A percentile compares a stretch with the other conserved stretches of the same genome.
phyloP scores from a whole-genome alignment of 2,797 vertebrate genomes.

The Argya squamiceps region DNA sequence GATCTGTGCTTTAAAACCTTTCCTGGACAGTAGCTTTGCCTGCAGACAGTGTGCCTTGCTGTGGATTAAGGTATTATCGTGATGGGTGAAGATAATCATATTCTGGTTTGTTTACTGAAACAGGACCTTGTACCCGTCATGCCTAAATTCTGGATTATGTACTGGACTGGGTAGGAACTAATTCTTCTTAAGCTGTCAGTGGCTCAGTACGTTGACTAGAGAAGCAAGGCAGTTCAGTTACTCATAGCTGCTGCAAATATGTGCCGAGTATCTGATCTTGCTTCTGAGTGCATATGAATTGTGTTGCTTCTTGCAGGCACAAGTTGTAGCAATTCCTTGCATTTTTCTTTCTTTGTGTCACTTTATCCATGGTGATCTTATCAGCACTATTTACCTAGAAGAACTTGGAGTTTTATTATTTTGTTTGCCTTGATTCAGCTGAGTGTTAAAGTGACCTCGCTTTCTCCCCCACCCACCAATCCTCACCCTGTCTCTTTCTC shows the following conservation, averaged over 20 bases:
- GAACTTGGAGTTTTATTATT: not conserved
- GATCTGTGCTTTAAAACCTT: not conserved
- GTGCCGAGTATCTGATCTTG: not conserved
- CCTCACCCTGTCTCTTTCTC: not conserved
- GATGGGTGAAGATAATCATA: not conserved
- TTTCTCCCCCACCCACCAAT: slow-evolving; percentile 55
- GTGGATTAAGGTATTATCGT: not conserved
- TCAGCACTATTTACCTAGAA: slow-evolving; percentile 8
- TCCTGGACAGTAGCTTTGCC: not conserved
- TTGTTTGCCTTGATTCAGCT: slow-evolving; percentile 39
- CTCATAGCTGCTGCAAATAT: not conserved
- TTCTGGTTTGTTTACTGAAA: slow-evolving; percentile 47
- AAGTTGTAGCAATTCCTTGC: slow-evolving; percentile 31
- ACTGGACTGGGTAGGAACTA: slow-evolving; percentile 11
- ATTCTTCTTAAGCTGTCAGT: slow-evolving; percentile 24
- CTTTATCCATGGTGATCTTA: not conserved
- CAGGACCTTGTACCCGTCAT: not conserved
- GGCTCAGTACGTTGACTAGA: not conserved
- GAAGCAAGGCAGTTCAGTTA: not conserved
- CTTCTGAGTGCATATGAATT: not conserved
- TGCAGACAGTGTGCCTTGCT: slow-evolving; percentile 4
- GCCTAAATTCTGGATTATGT: slow-evolving; percentile 31
- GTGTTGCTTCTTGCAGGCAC: not conserved
- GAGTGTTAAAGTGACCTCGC: slow-evolving; percentile 6
- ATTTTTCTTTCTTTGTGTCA: slow-evolving; percentile 42